Evolutionary conservation across 2,113 vertebrate genomes (phyloP), one percentile per base, ranked within the genome.

Genomic region (Ophthalmolycus amberensis): DNA sequence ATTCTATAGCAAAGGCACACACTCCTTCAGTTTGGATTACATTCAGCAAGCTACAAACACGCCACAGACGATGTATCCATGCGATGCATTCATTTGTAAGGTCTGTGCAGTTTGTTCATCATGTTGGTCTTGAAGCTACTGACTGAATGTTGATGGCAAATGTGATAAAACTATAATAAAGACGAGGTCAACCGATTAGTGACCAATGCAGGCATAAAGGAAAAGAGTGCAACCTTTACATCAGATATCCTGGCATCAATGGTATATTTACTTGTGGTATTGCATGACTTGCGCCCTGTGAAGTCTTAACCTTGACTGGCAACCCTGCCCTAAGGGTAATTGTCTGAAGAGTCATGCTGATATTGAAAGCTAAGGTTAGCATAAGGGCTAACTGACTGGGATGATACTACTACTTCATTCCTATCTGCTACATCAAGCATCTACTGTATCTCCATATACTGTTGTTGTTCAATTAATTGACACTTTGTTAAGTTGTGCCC

Each of bases 231-330:
- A 10, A 37, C 46, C 20, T 48, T 37, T 10, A 20, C 1, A 37
- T 37, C 32, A 46, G 5, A 68, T 59, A 59, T 16, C 46, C 27
- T 25, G 34, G 34, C 37, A 65, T 34, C 59, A 44, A 40, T 56
- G 20, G 12, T 42, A 34, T 63, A 6, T 62, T 40, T 54, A 40
- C n/a, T 6, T 73, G 12, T 18, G 6, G 8, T 25, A 46, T 59
- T 32, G 12, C 32, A 52, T 60, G 29, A 65, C 38, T 56, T 59
- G 22, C 40, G n/a, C 40, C 40, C 63, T 60, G 15, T 32, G 6
- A 76, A 71, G 60, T 27, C 58, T 58, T 58, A 64, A 79, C 58
- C 66, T 73, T 64, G 71, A 71, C 40, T 20, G 32, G 66, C 25
- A 59, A 16, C 25, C n/a, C 14, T 27, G 25, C 37, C 67, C 34